phyloP scores from a whole-genome alignment of 1,140 invertebrate species.

The Philotrypesis tridentata region DNA sequence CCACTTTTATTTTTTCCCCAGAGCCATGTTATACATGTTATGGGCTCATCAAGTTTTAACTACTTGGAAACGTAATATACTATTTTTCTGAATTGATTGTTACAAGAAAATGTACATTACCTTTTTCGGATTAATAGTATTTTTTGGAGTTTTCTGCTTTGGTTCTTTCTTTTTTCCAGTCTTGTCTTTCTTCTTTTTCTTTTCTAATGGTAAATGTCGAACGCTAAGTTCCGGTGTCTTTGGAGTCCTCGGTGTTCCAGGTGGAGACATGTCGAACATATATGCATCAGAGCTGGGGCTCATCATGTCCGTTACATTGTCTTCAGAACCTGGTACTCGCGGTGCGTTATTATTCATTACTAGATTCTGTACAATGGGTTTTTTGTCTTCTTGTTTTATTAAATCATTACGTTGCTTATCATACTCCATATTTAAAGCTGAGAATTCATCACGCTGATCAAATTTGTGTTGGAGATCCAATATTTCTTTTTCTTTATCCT shows the following conservation, averaged over 20 bases:
- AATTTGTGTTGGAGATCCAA: conserved; percentile 69
- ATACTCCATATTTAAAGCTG: conserved; percentile 70
- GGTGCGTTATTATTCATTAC: conserved; percentile 8
- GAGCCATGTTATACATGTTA: too few relatives aligned
- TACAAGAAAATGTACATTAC: conserved; percentile 53
- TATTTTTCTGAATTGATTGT: conserved; percentile 7
- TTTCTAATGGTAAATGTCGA: conserved; percentile 52
- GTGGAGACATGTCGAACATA: conserved; percentile 75
- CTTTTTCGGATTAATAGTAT: conserved; percentile 64
- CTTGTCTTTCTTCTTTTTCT: conserved; percentile 77
- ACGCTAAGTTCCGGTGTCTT: conserved; percentile 75
- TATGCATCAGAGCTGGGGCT: conserved; percentile 65
- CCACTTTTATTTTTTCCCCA: too few relatives aligned
- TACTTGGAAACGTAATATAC: too few relatives aligned
- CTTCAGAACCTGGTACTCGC: conserved; percentile 54
- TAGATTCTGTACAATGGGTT: conserved; percentile 40
- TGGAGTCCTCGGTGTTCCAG: conserved; percentile 74
- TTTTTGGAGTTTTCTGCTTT: conserved; percentile 70
- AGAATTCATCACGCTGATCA: conserved; percentile 64
- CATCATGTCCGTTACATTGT: conserved; percentile 58
- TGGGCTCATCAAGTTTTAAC: too few relatives aligned
- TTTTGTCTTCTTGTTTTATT: conserved; percentile 66
- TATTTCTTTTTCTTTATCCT: conserved; percentile 75
- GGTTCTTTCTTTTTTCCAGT: conserved; percentile 79
- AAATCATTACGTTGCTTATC: conserved; percentile 56